phyloP scores from a whole-genome alignment of 2,888 invertebrate genomes.

The Trissoscelio sp. region DNA sequence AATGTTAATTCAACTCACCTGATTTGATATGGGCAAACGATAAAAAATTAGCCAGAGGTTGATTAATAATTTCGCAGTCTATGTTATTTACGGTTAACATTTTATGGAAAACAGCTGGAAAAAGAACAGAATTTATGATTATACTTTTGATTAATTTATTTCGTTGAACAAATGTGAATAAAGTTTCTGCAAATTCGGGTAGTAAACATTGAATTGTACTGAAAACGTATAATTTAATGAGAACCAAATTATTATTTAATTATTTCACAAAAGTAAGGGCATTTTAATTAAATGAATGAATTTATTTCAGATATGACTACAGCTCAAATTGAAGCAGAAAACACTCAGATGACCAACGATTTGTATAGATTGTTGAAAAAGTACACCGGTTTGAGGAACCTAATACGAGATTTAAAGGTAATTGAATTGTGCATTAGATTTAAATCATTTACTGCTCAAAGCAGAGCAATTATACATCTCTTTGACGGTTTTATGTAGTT shows the following conservation, averaged over 20 bases:
- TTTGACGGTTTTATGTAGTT: too few species aligned
- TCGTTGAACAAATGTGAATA: too few species aligned
- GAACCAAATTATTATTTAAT: too few species aligned
- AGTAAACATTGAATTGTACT: too few species aligned
- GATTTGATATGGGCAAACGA: conserved; percentile 14
- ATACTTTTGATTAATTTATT: background rate
- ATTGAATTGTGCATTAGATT: conserved; percentile 23
- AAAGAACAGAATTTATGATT: too few species aligned
- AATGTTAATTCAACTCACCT: conserved; percentile 20
- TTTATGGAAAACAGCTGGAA: too few species aligned
- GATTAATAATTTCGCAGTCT: background rate
- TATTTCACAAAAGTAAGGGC: too few species aligned
- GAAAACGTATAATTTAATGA: too few species aligned
- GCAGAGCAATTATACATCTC: too few species aligned
- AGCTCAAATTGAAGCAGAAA: conserved; percentile 95
- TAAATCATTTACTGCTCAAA: too few species aligned
- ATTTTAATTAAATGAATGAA: too few species aligned
- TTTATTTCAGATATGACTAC: conserved; percentile 93
- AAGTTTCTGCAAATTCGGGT: too few species aligned
- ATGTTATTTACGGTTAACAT: background rate
- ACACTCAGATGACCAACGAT: conserved; percentile 97
- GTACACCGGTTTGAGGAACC: conserved; percentile 94
- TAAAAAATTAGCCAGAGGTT: conserved; percentile 7
- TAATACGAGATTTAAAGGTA: conserved; percentile 95
- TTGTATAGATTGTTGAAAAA: conserved; percentile 95